Evolutionary conservation across 2,113 vertebrate species (phyloP), one percentile per base, ranked within the genome.

Genomic region (Pica pica): DNA sequence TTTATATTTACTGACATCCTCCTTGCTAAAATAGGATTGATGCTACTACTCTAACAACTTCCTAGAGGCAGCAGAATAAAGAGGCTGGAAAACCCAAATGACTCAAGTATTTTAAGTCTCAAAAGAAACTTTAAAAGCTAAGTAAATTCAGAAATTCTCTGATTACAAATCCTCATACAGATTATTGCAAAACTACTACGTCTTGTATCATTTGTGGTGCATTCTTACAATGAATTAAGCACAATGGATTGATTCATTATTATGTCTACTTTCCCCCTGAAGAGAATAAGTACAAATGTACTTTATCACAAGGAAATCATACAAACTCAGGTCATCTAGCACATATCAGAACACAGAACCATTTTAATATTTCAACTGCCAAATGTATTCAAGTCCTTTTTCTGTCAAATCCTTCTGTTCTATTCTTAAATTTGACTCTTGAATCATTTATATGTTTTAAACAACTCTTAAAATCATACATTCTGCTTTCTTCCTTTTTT

Each of bases 1-100:
- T 74, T 95, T 91, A 84, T 82, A 76, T 93, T 94, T 93, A 92
- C 68, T 92, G 81, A 69, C 69, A 89, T 42, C 19, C 16, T 89
- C n/a, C 46, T 60, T 84, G 76, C 53, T 76, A 76, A 79, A 76
- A 82, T 17, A 42, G 31, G 15, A 90, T 89, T 56, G 87, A 89
- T 74, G 74, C 7, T 77, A 37, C 39, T 39, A 46, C 24, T 79
- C 41, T 70, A 80, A 69, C 21, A 81, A 55, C 13, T 70, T 82
- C 55, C 42, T 30, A 69, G 49, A 75, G 86, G 76, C 11, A 76
- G 64, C 23, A 83, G 79, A 93, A 81, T n/a, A 93, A 73, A 91
- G 24, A 67, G 16, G 26, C 1, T 39, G 31, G 50, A 68, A 88
- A 95, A 59, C 28, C 23, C 44, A 67, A 87, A 53, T 24, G 4